Conservation (phyloP, 2,888 invertebrate species). For the Argyra leucocephala region DNA sequence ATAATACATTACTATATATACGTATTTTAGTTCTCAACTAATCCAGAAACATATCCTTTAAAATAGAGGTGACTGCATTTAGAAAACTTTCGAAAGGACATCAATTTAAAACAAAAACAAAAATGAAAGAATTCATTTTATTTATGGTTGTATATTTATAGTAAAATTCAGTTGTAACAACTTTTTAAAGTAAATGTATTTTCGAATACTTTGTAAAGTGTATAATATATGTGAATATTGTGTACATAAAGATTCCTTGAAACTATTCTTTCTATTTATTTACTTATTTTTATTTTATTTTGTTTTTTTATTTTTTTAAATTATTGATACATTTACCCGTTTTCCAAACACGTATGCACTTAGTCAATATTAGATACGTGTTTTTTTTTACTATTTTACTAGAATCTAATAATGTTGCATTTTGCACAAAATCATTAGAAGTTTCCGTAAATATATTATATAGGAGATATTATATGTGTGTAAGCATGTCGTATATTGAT, state of each 20-base stretch:
- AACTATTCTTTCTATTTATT: background rate
- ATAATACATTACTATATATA: too few species aligned
- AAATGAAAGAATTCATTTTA: background rate
- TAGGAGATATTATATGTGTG: too few species aligned
- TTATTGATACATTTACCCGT: background rate
- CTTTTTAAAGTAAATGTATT: background rate
- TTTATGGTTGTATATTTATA: background rate
- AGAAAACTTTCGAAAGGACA: background rate
- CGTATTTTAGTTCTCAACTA: too few species aligned
- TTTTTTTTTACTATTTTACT: background rate
- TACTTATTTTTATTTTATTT: background rate
- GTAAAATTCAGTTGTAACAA: background rate
- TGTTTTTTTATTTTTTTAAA: background rate
- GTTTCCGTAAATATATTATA: background rate
- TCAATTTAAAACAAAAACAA: background rate
- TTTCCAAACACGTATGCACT: background rate
- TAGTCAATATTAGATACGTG: constrained; percentile 4
- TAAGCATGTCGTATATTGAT: too few species aligned
- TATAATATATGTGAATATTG: background rate
- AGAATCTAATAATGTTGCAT: background rate
- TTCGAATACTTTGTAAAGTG: background rate
- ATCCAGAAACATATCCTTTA: too few species aligned
- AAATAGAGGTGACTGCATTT: too few species aligned
- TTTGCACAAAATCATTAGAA: constrained; percentile 1
- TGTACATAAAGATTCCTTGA: background rate